These are phyloP conservation scores for Camponotus floridanus DNA, from an alignment of 1,140 invertebrate genomes.

Conservation along the genomic window DNA sequence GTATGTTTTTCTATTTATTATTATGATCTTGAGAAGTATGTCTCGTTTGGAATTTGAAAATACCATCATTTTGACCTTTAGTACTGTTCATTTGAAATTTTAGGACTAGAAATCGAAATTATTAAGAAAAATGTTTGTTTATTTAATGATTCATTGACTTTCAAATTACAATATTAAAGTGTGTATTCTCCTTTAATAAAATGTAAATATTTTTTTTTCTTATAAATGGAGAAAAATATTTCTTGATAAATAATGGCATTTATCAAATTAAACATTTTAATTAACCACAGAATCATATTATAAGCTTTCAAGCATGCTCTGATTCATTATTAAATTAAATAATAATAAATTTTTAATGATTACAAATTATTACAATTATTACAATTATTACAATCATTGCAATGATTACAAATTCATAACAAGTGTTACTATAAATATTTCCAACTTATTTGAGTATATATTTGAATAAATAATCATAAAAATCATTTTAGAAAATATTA, in stretches of 20 bases:
- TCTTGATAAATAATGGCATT: background rate
- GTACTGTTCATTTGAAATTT: constrained; percentile 26
- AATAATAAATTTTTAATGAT: no score
- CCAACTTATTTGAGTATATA: background rate
- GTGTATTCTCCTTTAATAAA: background rate
- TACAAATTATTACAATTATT: no score
- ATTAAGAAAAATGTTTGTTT: background rate
- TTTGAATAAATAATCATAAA: no score
- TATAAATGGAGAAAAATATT: background rate
- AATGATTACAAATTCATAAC: background rate
- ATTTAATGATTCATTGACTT: background rate
- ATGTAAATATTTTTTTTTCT: background rate
- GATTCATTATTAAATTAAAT: background rate
- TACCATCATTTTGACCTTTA: constrained; percentile 61
- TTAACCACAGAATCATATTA: background rate
- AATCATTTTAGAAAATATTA: background rate
- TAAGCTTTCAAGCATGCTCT: background rate
- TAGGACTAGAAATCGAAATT: background rate
- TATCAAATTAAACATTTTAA: constrained; percentile 9
- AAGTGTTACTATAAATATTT: background rate
- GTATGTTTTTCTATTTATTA: constrained; percentile 72
- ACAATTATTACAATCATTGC: no score
- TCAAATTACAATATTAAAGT: background rate
- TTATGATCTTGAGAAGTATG: constrained; percentile 62
- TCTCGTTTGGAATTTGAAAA: constrained; percentile 67